Percentiles rank a stretch among this genome's conserved stretches.
Evolutionary conservation across 2,888 invertebrate species (phyloP).

Genomic region (Acanthococcus lagerstroemiae): DNA sequence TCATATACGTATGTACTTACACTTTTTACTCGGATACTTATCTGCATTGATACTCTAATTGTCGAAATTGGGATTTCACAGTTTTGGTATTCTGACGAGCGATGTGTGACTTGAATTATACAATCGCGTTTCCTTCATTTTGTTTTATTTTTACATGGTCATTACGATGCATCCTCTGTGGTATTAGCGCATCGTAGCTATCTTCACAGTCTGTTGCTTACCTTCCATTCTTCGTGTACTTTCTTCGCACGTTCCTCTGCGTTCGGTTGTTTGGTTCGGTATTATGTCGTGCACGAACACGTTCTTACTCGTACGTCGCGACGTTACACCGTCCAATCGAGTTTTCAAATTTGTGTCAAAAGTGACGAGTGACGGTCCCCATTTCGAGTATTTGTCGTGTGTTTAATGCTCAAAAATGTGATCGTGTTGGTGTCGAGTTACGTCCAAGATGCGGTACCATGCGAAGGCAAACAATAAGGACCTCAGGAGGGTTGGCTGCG

Average conservation of each 20-base stretch:
- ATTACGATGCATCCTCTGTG: slow-evolving; percentile 12
- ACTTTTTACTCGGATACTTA: too few relatives aligned
- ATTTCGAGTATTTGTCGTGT: neutral
- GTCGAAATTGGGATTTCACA: slow-evolving; percentile 1
- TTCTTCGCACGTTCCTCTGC: too few relatives aligned
- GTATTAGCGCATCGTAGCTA: slow-evolving; percentile 19
- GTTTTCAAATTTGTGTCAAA: neutral
- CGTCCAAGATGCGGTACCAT: neutral
- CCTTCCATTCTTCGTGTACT: too few relatives aligned
- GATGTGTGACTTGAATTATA: slow-evolving; percentile 15
- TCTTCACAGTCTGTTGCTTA: slow-evolving; percentile 20
- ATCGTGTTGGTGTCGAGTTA: neutral
- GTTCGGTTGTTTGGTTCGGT: neutral
- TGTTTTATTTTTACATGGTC: slow-evolving; percentile 15
- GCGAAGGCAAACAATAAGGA: slow-evolving; percentile 8
- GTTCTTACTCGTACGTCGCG: slow-evolving; percentile 2
- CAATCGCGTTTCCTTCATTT: slow-evolving; percentile 8
- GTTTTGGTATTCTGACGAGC: neutral
- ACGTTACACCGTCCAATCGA: slow-evolving; percentile 12
- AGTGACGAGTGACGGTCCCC: neutral
- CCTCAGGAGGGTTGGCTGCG: slow-evolving; percentile 4
- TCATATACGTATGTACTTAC: too few relatives aligned
- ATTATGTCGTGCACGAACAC: neutral
- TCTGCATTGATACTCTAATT: too few relatives aligned
- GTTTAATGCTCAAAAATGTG: neutral